Base-by-base conservation (phyloP, 2,113 vertebrate genomes). In the Protobothrops mucrosquamatus region DNA sequence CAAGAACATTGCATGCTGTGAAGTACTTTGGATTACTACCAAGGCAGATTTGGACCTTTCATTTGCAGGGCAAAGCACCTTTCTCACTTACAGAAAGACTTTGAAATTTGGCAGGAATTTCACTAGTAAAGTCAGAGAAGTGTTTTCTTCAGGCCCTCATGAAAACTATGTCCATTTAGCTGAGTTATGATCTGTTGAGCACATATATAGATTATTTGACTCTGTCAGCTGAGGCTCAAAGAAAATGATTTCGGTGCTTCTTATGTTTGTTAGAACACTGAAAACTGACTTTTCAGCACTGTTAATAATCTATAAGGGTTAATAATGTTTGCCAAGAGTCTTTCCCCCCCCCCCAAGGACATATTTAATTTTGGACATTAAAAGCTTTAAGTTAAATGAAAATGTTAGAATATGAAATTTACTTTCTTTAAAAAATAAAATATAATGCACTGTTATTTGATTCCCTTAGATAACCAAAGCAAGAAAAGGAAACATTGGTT, bases 151-250 rank as follows among this genome's bases (percentile, higher is more conserved):
- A 64, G 48, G 81, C 14, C 81, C 34, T 90, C 74, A 90, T 93
- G 86, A 93, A 24, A 93, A 56, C 56, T 55, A 57, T 64, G 90
- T 90, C 89, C 20, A 93, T 64, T 64, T 61, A 87, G 92, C 81
- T 93, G 81, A 93, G 34, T 93, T 90, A 90, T 90, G 81, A 93
- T 90, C 92, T 87, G 92, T 87, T 90, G 89, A 61, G 89, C 56
- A 87, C 46, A 93, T 87, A 90, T 90, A 93, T 87, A 57, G 52
- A 93, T 87, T n/a, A 81, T 81, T 90, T 59, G 48, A 61, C 88
- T 59, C 5, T 23, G 92, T 90, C 92, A 93, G 92, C 43, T 52
- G 86, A 85, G 34, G n/a, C 74, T 90, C 88, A 90, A 74, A 93
- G 55, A 90, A 90, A 52, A n/a, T 23, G 88, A 90, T 90, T 93